These are phyloP conservation scores for Copsychus sechellarum DNA, from an alignment of 2,113 vertebrate genomes.

Conservation along the genomic window DNA sequence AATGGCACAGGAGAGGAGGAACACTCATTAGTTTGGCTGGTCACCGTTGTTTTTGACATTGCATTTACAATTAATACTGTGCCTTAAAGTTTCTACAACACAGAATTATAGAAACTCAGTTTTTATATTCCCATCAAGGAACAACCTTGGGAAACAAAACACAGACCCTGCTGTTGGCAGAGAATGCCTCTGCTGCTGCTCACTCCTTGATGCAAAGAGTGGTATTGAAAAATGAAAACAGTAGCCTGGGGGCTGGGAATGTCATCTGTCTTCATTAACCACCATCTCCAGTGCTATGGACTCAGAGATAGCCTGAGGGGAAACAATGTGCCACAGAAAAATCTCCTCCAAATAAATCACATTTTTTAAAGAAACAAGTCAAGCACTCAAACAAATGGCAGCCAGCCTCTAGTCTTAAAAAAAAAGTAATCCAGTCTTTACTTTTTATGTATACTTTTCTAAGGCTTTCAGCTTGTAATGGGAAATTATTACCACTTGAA, in stretches of 20 bases:
- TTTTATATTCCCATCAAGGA: neutral
- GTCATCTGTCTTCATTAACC: conserved; percentile 62
- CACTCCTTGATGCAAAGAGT: neutral
- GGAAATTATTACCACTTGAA: neutral
- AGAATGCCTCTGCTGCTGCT: neutral
- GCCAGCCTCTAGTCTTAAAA: neutral
- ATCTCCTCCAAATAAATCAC: conserved; percentile 42
- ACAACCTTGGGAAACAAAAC: neutral
- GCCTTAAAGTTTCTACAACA: neutral
- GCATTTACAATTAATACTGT: neutral
- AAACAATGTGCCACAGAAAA: conserved; percentile 53
- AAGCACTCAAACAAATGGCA: conserved; percentile 35
- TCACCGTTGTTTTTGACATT: neutral
- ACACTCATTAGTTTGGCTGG: neutral
- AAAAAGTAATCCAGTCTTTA: neutral
- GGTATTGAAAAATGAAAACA: conserved; percentile 42
- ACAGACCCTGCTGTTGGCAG: neutral
- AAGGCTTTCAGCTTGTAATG: neutral
- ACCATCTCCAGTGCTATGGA: conserved; percentile 8
- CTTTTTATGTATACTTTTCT: neutral
- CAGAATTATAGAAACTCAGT: neutral
- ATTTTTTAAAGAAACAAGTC: conserved; percentile 56
- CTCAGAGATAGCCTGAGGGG: conserved; percentile 19
- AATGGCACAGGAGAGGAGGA: neutral
- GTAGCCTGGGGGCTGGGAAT: conserved; percentile 24